A percentile compares a stretch with the other conserved stretches of the same genome.
Evolutionary conservation across 2,113 vertebrate species (phyloP).

Genomic region (Phylloscopus whistleri): DNA sequence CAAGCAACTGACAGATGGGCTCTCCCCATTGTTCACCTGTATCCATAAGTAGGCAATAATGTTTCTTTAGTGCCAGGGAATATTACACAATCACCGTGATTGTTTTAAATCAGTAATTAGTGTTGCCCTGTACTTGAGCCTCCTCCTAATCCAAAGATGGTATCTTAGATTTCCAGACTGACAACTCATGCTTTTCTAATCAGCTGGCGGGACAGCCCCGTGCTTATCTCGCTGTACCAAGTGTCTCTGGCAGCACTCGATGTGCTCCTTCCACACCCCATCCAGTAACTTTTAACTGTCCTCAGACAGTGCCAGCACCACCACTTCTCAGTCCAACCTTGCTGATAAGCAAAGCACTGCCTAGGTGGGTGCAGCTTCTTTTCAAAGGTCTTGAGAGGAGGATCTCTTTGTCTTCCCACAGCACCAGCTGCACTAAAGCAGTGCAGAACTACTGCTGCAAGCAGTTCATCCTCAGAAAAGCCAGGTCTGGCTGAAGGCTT

Average conservation of each 20-base stretch:
- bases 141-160: neutral
- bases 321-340: neutral
- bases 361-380: neutral
- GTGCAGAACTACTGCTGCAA: accelerated
- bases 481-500: neutral
- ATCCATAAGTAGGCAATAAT: neutral
- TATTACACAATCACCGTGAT: neutral
- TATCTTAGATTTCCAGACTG: slow-evolving; percentile 13
- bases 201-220: neutral
- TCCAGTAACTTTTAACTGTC: neutral
- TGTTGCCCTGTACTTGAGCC: neutral
- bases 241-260: neutral
- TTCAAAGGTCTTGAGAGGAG: neutral
- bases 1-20: neutral
- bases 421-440: neutral
- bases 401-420: neutral
- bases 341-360: neutral
- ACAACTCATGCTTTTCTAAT: neutral
- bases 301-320: neutral
- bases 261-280: neutral
- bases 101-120: slow-evolving; percentile 15
- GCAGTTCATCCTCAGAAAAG: neutral
- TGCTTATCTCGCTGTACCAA: neutral
- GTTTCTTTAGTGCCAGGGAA: neutral
- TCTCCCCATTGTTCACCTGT: neutral